Evolutionary conservation across 2,113 vertebrate genomes (phyloP), one percentile per base, ranked within the genome.

Genomic region (Capreolus pygargus): DNA sequence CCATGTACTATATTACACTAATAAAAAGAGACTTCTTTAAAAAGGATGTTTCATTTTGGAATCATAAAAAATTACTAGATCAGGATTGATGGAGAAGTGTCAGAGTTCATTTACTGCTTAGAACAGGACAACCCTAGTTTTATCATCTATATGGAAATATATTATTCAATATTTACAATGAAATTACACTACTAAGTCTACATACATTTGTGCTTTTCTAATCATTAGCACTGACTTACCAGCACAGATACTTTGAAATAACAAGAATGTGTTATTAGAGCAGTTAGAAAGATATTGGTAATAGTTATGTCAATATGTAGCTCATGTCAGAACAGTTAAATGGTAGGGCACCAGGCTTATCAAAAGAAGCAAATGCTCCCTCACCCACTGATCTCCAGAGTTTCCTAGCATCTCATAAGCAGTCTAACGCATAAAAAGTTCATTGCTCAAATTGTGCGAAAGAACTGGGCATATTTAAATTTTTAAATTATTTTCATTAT

Each of bases 361-460:
- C 47, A 57, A 95, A 97, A 94, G 12, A 96, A 96, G 79, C 19
- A 74, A 52, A 89, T 61, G 12, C 5, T 55, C 60, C 52, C 39
- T 76, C 67, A 25, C 5, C 7, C 36, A 2, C 17, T 52, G 92
- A 36, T 96, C 96, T 70, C 15, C 85, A 97, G 95, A 96, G 47
- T 97, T 96, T 95, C 87, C 47, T 78, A 97, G 52, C 36, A 39
- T 87, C 95, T 97, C 47, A 21, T 88, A 93, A 97, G 33, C 23
- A 91, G 0, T 82, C 79, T 94, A 70, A 97, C 76, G 96, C n/a
- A 90, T 85, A 60, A 96, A 86, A 97, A 97, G 85, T 64, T 98
- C 86, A 92, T 96, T 98, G 91, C 86, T 94, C 91, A 97, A 57
- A 97, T 1, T 0, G 0, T 89, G 47, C 52, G 86, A 94, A 87